phyloP scores from a whole-genome alignment of 2,888 invertebrate species.

The Clostera curtula region DNA sequence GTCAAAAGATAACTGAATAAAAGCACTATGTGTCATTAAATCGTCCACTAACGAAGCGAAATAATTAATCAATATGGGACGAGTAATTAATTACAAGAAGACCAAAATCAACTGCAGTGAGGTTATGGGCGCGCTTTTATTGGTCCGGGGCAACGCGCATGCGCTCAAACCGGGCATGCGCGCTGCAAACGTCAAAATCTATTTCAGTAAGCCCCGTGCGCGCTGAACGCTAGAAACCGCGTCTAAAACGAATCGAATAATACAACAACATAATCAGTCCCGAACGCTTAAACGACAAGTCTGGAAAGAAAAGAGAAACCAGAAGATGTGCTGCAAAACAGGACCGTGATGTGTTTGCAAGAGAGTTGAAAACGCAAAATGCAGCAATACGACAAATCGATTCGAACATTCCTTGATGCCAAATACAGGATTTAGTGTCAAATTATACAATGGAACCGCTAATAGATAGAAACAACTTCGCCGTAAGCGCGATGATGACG shows the following conservation, averaged over 20 bases:
- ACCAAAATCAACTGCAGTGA: too few species aligned
- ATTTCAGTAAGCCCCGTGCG: slow-evolving; percentile 53
- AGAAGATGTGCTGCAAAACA: slow-evolving; percentile 12
- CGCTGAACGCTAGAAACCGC: slow-evolving; percentile 19
- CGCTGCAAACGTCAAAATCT: slow-evolving; percentile 52
- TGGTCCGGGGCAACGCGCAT: slow-evolving; percentile 32
- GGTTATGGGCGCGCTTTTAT: too few species aligned
- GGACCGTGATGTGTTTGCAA: slow-evolving; percentile 8
- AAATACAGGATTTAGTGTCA: slow-evolving; percentile 44
- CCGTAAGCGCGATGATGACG: slow-evolving; percentile 89
- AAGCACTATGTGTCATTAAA: too few species aligned
- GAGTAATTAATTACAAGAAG: too few species aligned
- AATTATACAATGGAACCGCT: slow-evolving; percentile 78
- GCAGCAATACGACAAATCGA: slow-evolving; percentile 58
- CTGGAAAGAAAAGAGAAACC: slow-evolving; percentile 4
- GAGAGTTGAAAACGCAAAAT: slow-evolving; percentile 26
- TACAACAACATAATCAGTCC: slow-evolving; percentile 13
- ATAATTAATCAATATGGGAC: too few species aligned
- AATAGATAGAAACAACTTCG: slow-evolving; percentile 88
- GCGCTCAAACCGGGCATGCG: slow-evolving; percentile 47
- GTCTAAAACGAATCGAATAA: slow-evolving; percentile 19
- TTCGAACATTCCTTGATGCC: slow-evolving; percentile 35
- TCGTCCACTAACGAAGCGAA: too few species aligned
- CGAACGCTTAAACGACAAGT: slow-evolving; percentile 5
- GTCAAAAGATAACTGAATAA: too few species aligned